Evolutionary conservation across 2,113 vertebrate species (phyloP), one percentile per base, ranked within the genome.

Genomic region (Eulemur rufifrons): DNA sequence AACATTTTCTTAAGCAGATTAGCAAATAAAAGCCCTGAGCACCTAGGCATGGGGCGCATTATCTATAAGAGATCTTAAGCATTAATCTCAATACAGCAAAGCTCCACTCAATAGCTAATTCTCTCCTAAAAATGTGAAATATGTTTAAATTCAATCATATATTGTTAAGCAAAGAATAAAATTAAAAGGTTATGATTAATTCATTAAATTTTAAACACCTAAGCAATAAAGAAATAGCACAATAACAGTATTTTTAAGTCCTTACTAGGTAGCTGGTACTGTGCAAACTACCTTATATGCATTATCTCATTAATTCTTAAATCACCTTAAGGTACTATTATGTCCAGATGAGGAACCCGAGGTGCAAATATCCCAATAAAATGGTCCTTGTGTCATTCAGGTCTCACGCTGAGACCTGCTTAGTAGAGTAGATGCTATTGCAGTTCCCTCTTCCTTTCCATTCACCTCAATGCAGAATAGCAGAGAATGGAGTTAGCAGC

Each of bases 1-100:
- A 81, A 45, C n/a, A 39, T 92, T 95, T 92, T 95, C 93, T 92
- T 39, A 97, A 94, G 81, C 74, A 61, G 32, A 42, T 94, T 88
- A 80, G 54, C 74, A 87, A 93, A 93, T 84, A 74, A 89, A 97
- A 96, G 39, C 61, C 37, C 85, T 32, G 21, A 86, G 74, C 77
- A 89, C 63, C 32, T 61, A n/a, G 34, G 42, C 32, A 23, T 3
- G 73, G n/a, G 25, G 21, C 25, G 0, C 78, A 45, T 73, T 92
- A 45, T 82, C 86, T 94, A 73, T 25, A 86, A 73, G 39, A 77
- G 37, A 4, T 74, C 50, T 52, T 91, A 61, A 69, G 25, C 54
- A 94, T 82, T 83, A 12, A 83, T 50, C 78, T 94, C 74, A 77
- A 4, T 47, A 21, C 3, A 89, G 29, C 32, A 39, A 39, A 94